These are phyloP conservation scores for Hartigia nigra DNA, from an alignment of 2,888 invertebrate genomes.

Conservation along the genomic window DNA sequence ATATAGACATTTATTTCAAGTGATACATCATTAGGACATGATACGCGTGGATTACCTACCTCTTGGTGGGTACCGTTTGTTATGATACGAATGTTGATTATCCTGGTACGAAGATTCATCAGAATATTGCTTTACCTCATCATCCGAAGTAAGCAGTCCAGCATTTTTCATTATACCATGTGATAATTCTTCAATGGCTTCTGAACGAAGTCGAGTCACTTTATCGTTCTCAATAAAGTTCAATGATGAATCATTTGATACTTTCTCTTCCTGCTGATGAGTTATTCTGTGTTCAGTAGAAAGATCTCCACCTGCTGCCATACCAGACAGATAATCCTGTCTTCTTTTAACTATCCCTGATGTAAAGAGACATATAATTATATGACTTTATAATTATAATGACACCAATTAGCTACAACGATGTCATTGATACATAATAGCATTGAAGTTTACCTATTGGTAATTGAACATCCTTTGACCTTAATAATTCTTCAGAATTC, in stretches of 20 bases:
- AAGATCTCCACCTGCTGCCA: slow-evolving; percentile 28
- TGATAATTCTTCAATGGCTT: not conserved
- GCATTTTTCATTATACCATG: no score
- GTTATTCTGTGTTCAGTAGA: not conserved
- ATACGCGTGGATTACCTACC: slow-evolving; percentile 29
- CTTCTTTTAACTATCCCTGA: slow-evolving; percentile 37
- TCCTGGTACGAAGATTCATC: not conserved
- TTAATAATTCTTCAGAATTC: not conserved
- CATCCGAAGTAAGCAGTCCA: not conserved
- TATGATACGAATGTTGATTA: slow-evolving; percentile 24
- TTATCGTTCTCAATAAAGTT: not conserved
- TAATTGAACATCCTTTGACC: slow-evolving; percentile 17
- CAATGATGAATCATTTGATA: slow-evolving; percentile 13
- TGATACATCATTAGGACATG: not conserved
- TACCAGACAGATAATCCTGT: slow-evolving; percentile 36
- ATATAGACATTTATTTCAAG: slow-evolving; percentile 13
- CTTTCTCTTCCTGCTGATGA: slow-evolving; percentile 12
- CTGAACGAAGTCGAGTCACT: not conserved
- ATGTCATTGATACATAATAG: not conserved
- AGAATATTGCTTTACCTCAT: not conserved
- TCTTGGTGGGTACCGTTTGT: slow-evolving; percentile 33
- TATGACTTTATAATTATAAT: not conserved
- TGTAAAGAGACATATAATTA: not conserved
- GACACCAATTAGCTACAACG: not conserved
- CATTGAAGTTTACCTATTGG: slow-evolving; percentile 22